Percentiles rank a stretch among this genome's conserved stretches.
phyloP scores from a whole-genome alignment of 2,888 invertebrate genomes.

The Mantis religiosa region DNA sequence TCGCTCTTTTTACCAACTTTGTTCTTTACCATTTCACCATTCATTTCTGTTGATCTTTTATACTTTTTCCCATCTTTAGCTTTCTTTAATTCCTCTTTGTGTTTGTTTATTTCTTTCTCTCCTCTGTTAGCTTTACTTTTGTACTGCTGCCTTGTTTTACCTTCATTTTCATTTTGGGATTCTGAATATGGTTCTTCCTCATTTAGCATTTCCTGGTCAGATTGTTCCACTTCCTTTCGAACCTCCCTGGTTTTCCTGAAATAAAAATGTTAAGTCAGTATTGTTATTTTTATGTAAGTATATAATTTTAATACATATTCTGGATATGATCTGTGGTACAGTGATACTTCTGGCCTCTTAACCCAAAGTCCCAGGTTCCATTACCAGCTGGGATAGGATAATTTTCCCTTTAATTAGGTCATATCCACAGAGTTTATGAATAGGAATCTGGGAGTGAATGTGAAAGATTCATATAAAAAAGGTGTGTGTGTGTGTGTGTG shows the following conservation, averaged over 20 bases:
- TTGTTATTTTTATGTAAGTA: neutral
- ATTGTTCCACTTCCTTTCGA: neutral
- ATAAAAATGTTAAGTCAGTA: neutral
- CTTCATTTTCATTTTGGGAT: neutral
- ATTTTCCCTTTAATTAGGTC: too few relatives aligned
- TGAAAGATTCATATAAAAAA: too few relatives aligned
- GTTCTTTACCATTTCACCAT: constrained; percentile 1
- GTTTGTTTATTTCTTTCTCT: constrained; percentile 10
- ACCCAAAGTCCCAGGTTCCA: too few relatives aligned
- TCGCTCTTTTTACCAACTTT: constrained; percentile 13
- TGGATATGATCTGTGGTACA: too few relatives aligned
- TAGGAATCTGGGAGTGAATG: too few relatives aligned
- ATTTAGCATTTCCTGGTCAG: neutral
- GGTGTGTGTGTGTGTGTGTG: too few relatives aligned
- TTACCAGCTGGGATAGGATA: too few relatives aligned
- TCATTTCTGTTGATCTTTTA: neutral
- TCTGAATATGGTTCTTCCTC: neutral
- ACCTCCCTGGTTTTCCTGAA: neutral
- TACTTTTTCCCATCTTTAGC: neutral
- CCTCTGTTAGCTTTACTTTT: neutral
- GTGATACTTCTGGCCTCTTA: too few relatives aligned
- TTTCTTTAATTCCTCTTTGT: neutral
- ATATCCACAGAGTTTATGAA: too few relatives aligned
- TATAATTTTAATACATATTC: too few relatives aligned
- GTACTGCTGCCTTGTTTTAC: neutral